Percentiles rank a stretch among this genome's conserved stretches.
Evolutionary conservation across 1,140 invertebrate genomes (phyloP).

Genomic region (Micrasema minimum): DNA sequence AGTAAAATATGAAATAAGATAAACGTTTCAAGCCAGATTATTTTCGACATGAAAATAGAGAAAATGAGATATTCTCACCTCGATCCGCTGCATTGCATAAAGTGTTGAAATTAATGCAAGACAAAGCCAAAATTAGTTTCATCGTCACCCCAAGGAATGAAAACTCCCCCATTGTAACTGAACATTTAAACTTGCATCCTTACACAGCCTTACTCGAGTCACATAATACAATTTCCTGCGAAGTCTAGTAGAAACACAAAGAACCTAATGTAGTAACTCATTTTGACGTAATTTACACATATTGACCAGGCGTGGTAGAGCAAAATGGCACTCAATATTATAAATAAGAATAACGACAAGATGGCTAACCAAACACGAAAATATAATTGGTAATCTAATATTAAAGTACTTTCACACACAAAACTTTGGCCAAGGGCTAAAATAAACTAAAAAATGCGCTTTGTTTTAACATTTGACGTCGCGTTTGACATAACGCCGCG

Average conservation of each 20-base stretch:
- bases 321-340: constrained; percentile 31
- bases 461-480: constrained; percentile 32
- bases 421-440: background rate
- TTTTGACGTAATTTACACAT: constrained; percentile 38
- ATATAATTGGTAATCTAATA: too few species aligned
- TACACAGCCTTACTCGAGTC: constrained; percentile 3
- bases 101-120: constrained; percentile 12
- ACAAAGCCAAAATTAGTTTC: constrained; percentile 23
- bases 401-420: too few species aligned
- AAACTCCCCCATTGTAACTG: constrained; percentile 8
- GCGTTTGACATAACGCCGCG: constrained; percentile 33
- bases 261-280: constrained; percentile 17
- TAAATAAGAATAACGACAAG: too few species aligned
- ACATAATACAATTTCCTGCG: constrained; percentile 8
- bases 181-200: constrained; percentile 18
- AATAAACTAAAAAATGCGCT: constrained; percentile 13
- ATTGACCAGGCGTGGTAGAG: constrained; percentile 42
- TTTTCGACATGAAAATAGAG: too few species aligned
- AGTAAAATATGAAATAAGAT: too few species aligned
- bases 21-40: too few species aligned
- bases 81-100: constrained; percentile 30
- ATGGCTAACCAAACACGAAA: too few species aligned
- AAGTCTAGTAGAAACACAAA: constrained; percentile 25
- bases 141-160: constrained; percentile 6
- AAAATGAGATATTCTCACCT: constrained; percentile 8